Evolutionary conservation across 2,113 vertebrate genomes (phyloP).

Genomic region (Pogonocichla stellata): DNA sequence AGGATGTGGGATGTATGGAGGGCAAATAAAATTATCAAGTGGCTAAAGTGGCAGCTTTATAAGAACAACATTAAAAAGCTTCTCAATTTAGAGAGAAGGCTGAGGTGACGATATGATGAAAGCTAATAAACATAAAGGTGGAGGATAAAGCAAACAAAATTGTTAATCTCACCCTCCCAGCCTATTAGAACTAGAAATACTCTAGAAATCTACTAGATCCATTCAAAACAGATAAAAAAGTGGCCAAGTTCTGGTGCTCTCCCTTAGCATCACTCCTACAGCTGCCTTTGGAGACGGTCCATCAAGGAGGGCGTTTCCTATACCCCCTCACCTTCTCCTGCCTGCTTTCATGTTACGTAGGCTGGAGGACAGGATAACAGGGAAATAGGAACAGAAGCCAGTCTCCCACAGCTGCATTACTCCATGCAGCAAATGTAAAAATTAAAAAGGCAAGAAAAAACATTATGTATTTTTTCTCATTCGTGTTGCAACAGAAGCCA

Average conservation of each 20-base stretch:
- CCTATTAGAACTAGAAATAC: background rate
- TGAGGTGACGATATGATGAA: accelerated
- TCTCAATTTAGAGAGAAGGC: background rate
- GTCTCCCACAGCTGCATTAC: background rate
- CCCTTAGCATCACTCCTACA: background rate
- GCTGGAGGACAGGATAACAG: background rate
- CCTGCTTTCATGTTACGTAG: background rate
- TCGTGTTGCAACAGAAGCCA: background rate
- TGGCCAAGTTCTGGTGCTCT: background rate
- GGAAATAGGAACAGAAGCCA: background rate
- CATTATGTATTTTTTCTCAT: accelerated
- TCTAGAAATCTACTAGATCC: background rate
- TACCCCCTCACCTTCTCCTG: background rate
- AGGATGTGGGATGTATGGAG: background rate
- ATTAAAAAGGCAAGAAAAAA: background rate
- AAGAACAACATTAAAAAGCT: background rate
- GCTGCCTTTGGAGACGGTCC: background rate
- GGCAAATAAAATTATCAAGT: background rate
- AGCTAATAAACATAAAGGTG: background rate
- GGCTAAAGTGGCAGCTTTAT: background rate
- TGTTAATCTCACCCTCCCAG: no score
- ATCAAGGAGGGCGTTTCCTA: accelerated
- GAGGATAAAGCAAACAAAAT: background rate
- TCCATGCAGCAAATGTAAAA: background rate
- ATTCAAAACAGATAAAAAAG: background rate